Percentiles rank a stretch among this genome's conserved stretches.
Conservation (phyloP, 2,113 vertebrate genomes). For the Garra rufa region DNA sequence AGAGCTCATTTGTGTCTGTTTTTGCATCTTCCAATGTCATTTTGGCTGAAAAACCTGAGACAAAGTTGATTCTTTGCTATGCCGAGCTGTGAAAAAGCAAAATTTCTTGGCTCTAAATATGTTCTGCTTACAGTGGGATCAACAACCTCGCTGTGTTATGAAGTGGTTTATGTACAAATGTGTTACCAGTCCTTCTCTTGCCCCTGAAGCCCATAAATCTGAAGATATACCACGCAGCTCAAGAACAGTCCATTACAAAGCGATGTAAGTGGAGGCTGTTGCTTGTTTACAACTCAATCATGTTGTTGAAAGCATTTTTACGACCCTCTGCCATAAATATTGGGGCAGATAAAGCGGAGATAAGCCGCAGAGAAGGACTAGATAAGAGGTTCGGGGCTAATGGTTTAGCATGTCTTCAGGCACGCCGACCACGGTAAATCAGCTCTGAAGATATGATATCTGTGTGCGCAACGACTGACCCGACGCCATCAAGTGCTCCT, state of each 20-base stretch:
- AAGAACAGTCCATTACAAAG: slow-evolving; percentile 27
- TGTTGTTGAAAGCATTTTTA: slow-evolving; percentile 62
- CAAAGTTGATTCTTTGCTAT: too few relatives aligned
- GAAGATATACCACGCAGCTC: slow-evolving; percentile 18
- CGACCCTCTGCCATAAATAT: slow-evolving; percentile 70
- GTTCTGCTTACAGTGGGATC: not conserved
- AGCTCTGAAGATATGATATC: slow-evolving; percentile 33
- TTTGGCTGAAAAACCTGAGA: too few relatives aligned
- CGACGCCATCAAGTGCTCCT: not conserved
- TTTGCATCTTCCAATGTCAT: too few relatives aligned
- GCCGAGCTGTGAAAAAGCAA: not conserved
- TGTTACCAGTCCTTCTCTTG: slow-evolving; percentile 10
- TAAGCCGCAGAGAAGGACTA: slow-evolving; percentile 39
- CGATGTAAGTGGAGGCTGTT: slow-evolving; percentile 60
- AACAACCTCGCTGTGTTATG: not conserved
- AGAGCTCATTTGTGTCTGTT: too few relatives aligned
- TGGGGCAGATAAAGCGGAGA: slow-evolving; percentile 66
- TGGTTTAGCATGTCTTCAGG: slow-evolving; percentile 61
- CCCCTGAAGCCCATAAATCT: slow-evolving; percentile 36
- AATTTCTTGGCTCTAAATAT: not conserved
- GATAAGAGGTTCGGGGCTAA: slow-evolving; percentile 63
- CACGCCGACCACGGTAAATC: slow-evolving; percentile 47
- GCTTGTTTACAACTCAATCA: slow-evolving; percentile 63
- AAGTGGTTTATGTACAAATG: slow-evolving; percentile 26
- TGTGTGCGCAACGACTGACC: not conserved